Base-by-base conservation (phyloP, 2,113 vertebrate species). In the Patagioenas fasciata region DNA sequence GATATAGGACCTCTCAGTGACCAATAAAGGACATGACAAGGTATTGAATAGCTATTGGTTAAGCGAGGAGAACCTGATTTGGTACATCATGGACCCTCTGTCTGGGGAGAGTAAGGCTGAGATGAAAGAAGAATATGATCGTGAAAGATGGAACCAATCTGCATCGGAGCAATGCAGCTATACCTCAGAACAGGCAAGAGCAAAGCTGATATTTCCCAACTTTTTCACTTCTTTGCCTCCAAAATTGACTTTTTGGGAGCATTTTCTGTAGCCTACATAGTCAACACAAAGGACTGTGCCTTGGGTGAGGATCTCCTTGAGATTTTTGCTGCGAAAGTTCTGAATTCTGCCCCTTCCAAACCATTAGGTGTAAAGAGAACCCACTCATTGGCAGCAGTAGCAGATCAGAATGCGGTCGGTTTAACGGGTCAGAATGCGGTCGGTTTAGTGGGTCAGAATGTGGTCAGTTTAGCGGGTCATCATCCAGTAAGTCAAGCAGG, bases 11-110 rank as follows among this genome's bases (percentile, higher is more conserved):
- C 31, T 61, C 79, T 66, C 53, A 0, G 18, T 19, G 36, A 77
- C 17, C 62, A n/a, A 1, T 24, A 61, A 32, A 56, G 65, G 74
- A 72, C 34, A 34, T 34, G 48, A 21, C 34, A 64, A 34, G 89
- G 26, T 11, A n/a, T 10, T 9, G 70, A 65, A 15, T 15, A 65
- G 56, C 42, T 48, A 18, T 3, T 79, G 79, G 81, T 40, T 6
- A 17, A 67, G 81, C 5, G 85, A 79, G 81, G 42, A 84, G 53
- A 60, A 51, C 56, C 70, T 29, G 58, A 44, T 51, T 13, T 17
- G 23, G 14, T 44, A 44, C 56, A 44, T 28, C 10, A 0, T 2
- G 29, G 66, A 31, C 21, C 32, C 2, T 1, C 0, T 0, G 0
- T 58, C 73, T 57, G 73, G 26, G 8, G 62, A 75, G 40, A 20